phyloP scores from a whole-genome alignment of 2,888 invertebrate species.

The Zonitis immaculata region DNA sequence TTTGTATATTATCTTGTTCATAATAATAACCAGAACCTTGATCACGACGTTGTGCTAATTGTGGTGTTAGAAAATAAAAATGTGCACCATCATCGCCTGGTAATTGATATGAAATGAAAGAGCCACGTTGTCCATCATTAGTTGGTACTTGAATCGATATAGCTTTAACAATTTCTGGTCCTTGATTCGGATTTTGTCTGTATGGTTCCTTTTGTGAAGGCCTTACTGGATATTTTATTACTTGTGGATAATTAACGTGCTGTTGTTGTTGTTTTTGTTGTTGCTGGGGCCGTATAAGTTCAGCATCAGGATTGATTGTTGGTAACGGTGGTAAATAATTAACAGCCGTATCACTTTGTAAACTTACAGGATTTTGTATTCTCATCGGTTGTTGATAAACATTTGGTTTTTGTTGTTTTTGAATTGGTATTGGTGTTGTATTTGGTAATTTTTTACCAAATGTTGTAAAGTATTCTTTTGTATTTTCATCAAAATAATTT shows the following conservation, averaged over 20 bases:
- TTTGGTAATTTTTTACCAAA: slow-evolving; percentile 65
- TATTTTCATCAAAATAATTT: slow-evolving; percentile 65
- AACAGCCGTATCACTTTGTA: slow-evolving; percentile 65
- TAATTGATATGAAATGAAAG: slow-evolving; percentile 66
- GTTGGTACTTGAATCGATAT: slow-evolving; percentile 29
- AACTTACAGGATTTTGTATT: slow-evolving; percentile 43
- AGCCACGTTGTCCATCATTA: slow-evolving; percentile 49
- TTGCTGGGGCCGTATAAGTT: slow-evolving; percentile 52
- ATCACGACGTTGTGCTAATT: slow-evolving; percentile 50
- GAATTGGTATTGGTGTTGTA: slow-evolving; percentile 42
- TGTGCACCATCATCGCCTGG: slow-evolving; percentile 74
- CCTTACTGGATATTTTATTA: slow-evolving; percentile 27
- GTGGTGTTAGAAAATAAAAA: slow-evolving; percentile 74
- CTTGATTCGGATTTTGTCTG: slow-evolving; percentile 15
- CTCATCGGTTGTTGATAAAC: slow-evolving; percentile 29
- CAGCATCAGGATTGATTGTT: slow-evolving; percentile 61
- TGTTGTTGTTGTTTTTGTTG: too few species aligned
- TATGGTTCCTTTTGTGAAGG: slow-evolving; percentile 17
- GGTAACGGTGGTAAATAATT: slow-evolving; percentile 67
- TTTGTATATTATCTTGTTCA: slow-evolving; percentile 30
- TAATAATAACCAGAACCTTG: slow-evolving; percentile 42
- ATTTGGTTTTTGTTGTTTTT: slow-evolving; percentile 9
- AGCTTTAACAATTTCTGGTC: slow-evolving; percentile 40
- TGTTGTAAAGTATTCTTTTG: slow-evolving; percentile 68
- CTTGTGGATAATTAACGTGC: slow-evolving; percentile 28